phyloP scores from a whole-genome alignment of 2,797 vertebrate species.

The Chiloscyllium punctatum region DNA sequence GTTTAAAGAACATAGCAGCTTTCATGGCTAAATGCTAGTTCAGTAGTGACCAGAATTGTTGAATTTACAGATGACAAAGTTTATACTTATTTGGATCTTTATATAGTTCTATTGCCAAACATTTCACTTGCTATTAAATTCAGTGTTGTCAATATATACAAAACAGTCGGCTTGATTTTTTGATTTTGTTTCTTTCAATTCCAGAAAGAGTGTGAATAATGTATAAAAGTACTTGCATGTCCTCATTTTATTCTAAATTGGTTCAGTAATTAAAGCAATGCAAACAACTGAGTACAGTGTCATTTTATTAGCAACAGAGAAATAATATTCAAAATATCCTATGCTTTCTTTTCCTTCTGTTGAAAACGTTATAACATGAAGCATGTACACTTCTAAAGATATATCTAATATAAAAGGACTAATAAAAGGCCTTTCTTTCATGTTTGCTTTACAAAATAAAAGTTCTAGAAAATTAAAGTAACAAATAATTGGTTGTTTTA shows the following conservation, averaged over 20 bases:
- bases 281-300: neutral
- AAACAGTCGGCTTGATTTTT: neutral
- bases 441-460: neutral
- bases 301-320: neutral
- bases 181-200: neutral
- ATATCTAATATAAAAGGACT: neutral
- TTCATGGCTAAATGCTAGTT: neutral
- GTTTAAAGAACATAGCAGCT: neutral
- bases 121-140: neutral
- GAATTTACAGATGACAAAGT: neutral
- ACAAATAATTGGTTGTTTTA: neutral
- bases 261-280: neutral
- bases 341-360: neutral
- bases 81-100: neutral
- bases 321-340: neutral
- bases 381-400: neutral
- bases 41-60: neutral
- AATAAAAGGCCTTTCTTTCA: too few species aligned
- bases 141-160: neutral
- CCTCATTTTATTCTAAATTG: neutral
- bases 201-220: neutral
- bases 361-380: neutral
- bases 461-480: neutral
- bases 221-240: neutral
- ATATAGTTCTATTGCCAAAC: neutral